Evolutionary conservation across 2,113 vertebrate species (phyloP), one percentile per base, ranked within the genome.

Genomic region (Neoarius graeffei): DNA sequence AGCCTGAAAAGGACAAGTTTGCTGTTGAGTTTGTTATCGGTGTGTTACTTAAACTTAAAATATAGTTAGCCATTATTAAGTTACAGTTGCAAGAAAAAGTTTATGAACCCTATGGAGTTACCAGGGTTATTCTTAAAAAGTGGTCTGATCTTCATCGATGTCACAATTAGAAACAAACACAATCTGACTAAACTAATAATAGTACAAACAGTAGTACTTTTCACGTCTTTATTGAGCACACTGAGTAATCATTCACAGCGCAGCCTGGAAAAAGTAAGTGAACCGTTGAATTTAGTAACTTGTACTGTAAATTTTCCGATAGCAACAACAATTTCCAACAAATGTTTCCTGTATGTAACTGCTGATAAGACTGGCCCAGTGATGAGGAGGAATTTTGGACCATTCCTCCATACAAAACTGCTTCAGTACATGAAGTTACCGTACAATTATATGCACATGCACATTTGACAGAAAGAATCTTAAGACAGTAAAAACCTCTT

Each of bases 1-100:
- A 93, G 0, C 95, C 97, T 8, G 86, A 59, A 1, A 89, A 88
- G 0, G 98, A 99, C 94, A 89, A 94, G 5, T 95, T 99, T n/a
- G 96, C 97, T 81, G 42, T 99, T 87, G 98, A 99, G 91, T 98
- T 96, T 89, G 91, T 96, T 88, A 99, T 99, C 11, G 98, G 98
- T 99, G 91, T 96, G 97, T 87, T 60, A 73, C 52, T 59, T 30
- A 14, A 48, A 30, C n/a, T 57, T 8, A 62, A 82, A 67, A n/a
- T 20, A 85, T 50, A 11, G 3, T 48, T 11, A 23, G 8, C 50
- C 8, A 7, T n/a, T 35, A 19, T 19, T 27, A 77, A 19, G n/a
- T 54, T 56, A 57, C 11, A 59, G 27, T 35, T 57, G 77, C 54
- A 81, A 59, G 77, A 59, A 76, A 81, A 20, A 1, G 15, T 81